Conservation (phyloP, 2,113 vertebrate species). For the Ifrita kowaldi region DNA sequence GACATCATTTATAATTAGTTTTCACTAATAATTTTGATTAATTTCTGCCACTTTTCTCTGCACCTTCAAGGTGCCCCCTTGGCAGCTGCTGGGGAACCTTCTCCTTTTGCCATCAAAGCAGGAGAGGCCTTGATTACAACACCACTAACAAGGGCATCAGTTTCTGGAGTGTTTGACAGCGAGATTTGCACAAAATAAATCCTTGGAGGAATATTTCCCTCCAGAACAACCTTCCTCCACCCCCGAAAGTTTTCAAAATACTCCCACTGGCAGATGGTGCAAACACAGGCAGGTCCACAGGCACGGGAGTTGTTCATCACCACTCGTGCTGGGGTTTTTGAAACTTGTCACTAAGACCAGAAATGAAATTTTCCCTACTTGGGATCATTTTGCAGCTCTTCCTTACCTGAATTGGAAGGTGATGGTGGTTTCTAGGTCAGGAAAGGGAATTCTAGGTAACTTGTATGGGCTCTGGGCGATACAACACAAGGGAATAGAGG, state of each 20-base stretch:
- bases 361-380: neutral
- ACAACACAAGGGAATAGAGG: too few relatives aligned
- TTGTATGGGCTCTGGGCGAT: neutral
- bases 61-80: neutral
- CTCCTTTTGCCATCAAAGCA: neutral
- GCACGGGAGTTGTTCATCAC: neutral
- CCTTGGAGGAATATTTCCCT: neutral
- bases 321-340: fast-evolving
- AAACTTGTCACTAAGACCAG: neutral
- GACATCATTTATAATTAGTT: neutral
- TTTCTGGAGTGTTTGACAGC: neutral
- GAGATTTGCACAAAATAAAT: neutral
- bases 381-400: neutral
- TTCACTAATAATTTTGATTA: neutral
- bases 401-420: neutral
- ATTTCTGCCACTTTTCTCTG: neutral
- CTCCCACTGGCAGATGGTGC: neutral
- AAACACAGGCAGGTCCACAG: neutral
- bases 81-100: neutral
- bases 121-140: neutral
- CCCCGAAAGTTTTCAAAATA: neutral
- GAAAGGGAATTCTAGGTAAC: neutral
- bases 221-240: neutral
- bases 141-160: neutral
- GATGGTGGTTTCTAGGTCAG: neutral